phyloP scores from a whole-genome alignment of 1,140 invertebrate genomes.

The Branchinecta lindahli region DNA sequence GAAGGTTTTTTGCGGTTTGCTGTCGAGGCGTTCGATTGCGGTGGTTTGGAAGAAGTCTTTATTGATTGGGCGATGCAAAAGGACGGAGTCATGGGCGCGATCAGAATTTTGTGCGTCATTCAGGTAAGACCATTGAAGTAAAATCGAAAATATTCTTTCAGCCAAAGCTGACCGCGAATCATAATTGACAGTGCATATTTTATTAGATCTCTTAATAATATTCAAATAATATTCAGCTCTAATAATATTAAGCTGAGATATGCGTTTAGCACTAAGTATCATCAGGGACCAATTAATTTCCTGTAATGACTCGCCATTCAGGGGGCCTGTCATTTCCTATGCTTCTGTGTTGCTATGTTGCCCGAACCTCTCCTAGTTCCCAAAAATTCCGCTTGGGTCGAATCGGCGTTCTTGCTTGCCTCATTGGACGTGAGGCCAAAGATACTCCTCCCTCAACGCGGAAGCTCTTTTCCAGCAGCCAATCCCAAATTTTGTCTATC shows the following conservation, averaged over 20 bases:
- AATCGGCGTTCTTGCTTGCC: no score
- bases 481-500: no score
- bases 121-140: not conserved
- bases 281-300: not conserved
- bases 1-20: not conserved
- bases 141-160: no score
- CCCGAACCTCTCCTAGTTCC: no score
- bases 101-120: constrained; percentile 1
- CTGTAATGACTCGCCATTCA: no score
- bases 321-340: no score
- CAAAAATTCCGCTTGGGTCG: no score
- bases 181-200: not conserved
- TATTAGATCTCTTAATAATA: not conserved
- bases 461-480: not conserved
- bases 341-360: no score
- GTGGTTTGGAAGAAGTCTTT: not conserved
- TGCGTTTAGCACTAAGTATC: no score
- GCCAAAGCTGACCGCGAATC: no score
- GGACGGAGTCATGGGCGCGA: not conserved
- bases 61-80: not conserved
- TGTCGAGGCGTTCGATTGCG: not conserved
- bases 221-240: not conserved
- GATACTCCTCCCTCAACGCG: no score
- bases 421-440: no score
- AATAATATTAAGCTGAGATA: not conserved